Evolutionary conservation across 2,888 invertebrate species (phyloP).

Genomic region (Hyppa rectilinea): DNA sequence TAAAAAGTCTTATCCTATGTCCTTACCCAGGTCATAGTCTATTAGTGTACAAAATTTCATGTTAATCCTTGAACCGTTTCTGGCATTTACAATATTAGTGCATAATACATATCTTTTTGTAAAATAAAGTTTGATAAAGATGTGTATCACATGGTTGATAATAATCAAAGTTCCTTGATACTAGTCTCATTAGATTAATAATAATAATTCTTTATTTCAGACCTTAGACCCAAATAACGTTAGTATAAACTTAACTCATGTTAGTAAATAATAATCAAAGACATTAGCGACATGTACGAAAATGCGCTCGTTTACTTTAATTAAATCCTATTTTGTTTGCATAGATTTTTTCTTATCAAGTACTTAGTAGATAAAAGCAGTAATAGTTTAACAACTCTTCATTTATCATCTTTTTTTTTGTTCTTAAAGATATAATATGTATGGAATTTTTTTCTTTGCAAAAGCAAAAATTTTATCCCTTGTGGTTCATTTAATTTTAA

Average conservation of each 20-base stretch:
- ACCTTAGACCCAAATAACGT: conserved; percentile 17
- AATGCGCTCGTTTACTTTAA: neutral
- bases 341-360: neutral
- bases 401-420: neutral
- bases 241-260: neutral
- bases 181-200: neutral
- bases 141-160: neutral
- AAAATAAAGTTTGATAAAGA: neutral
- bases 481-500: neutral
- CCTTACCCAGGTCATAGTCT: no score
- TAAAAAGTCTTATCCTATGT: no score
- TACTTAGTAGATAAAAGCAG: neutral
- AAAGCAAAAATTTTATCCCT: neutral
- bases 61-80: neutral
- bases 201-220: conserved; percentile 14
- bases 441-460: neutral
- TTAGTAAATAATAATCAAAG: conserved; percentile 1
- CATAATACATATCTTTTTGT: neutral
- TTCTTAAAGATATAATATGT: neutral
- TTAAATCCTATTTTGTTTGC: neutral
- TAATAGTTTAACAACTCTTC: neutral
- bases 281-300: neutral
- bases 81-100: neutral
- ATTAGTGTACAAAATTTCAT: neutral
- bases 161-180: neutral